These are phyloP conservation scores for Stomatorhinus ivindoensis DNA, from an alignment of 2,113 vertebrate species.

Conservation along the genomic window DNA sequence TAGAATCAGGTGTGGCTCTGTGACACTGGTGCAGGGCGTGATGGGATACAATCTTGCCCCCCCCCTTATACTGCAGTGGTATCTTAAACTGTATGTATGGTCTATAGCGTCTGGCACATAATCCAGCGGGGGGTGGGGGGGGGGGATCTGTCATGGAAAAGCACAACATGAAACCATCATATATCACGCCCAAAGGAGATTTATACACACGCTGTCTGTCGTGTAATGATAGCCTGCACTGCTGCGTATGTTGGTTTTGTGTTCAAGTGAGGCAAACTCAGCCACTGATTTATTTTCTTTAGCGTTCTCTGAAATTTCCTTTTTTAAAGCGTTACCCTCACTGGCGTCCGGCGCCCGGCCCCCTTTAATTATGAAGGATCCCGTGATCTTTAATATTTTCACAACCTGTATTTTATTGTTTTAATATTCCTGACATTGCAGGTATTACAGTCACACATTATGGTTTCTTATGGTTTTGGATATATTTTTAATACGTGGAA, in stretches of 20 bases:
- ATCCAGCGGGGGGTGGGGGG: neutral
- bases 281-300: slow-evolving; percentile 33
- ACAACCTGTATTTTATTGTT: slow-evolving; percentile 30
- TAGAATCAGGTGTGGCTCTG: neutral
- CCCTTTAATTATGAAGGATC: slow-evolving; percentile 31
- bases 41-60: neutral
- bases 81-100: neutral
- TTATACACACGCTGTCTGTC: neutral
- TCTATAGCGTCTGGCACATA: neutral
- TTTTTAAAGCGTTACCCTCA: slow-evolving; percentile 21
- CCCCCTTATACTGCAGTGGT: neutral
- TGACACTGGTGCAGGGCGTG: neutral
- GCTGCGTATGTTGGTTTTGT: neutral
- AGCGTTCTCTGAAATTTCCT: slow-evolving; percentile 26
- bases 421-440: slow-evolving; percentile 39
- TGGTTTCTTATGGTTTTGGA: slow-evolving; percentile 16
- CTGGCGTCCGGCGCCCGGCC: slow-evolving; percentile 17
- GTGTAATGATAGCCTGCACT: neutral
- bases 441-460: slow-evolving; percentile 31
- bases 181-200: neutral
- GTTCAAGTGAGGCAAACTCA: neutral
- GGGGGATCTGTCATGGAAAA: neutral
- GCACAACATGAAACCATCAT: neutral
- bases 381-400: slow-evolving; percentile 37
- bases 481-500: slow-evolving; percentile 35